Conservation (phyloP, 2,888 invertebrate species). For the Hoplodrina blanda region DNA sequence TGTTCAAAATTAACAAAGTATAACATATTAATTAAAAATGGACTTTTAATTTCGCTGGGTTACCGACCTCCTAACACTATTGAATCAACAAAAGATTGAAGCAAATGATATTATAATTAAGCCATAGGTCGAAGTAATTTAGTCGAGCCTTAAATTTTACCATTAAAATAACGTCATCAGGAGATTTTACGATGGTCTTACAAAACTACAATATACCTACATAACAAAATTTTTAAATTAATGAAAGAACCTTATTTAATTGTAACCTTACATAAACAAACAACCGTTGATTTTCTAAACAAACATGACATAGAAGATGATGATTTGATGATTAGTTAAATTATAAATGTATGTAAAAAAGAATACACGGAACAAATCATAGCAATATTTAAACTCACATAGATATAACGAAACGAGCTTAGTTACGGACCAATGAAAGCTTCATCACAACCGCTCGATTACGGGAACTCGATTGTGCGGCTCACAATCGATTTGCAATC, state of each 20-base stretch:
- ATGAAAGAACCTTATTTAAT: neutral
- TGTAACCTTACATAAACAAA: neutral
- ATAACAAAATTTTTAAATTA: neutral
- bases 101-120: too few species aligned
- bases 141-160: too few species aligned
- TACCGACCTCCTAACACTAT: too few species aligned
- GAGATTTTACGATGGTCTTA: too few species aligned
- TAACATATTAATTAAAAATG: neutral
- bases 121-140: too few species aligned
- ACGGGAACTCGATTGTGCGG: constrained; percentile 75
- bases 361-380: constrained; percentile 21
- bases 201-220: too few species aligned
- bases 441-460: constrained; percentile 69
- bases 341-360: constrained; percentile 3
- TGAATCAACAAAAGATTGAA: too few species aligned
- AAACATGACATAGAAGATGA: neutral
- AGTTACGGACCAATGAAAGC: constrained; percentile 63
- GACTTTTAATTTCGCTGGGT: too few species aligned
- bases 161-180: too few species aligned
- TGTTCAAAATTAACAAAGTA: neutral
- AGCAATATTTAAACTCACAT: constrained; percentile 30
- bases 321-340: neutral
- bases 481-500: constrained; percentile 83
- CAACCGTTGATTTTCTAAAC: constrained; percentile 7
- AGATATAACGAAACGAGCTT: constrained; percentile 52